Conservation (phyloP, 2,888 invertebrate species). For the Lasioglossum calceatum region DNA sequence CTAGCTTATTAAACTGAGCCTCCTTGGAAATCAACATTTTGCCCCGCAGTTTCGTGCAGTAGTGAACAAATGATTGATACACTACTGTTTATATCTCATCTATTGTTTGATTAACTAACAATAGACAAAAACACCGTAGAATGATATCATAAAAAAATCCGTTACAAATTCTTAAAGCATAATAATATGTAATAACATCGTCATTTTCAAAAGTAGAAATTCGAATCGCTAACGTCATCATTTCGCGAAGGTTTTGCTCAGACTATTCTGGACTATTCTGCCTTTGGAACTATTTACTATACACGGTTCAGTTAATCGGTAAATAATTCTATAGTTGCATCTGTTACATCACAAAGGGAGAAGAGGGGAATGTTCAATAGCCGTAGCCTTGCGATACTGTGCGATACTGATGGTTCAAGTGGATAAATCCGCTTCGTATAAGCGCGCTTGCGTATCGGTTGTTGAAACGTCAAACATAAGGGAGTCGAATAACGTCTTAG, state of each 20-base stretch:
- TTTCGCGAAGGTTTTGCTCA: background rate
- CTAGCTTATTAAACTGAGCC: background rate
- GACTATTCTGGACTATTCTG: background rate
- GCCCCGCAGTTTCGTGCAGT: background rate
- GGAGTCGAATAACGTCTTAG: conserved; percentile 36
- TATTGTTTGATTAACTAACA: background rate
- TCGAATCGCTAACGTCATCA: background rate
- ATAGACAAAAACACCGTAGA: background rate
- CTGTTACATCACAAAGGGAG: background rate
- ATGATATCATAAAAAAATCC: no score
- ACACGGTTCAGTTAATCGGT: background rate
- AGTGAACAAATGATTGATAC: background rate
- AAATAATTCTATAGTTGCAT: background rate
- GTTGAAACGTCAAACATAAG: conserved; percentile 46
- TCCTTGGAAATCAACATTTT: background rate
- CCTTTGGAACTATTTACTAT: background rate
- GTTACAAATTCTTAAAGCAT: no score
- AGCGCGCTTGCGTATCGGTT: conserved; percentile 47
- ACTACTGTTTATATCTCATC: background rate
- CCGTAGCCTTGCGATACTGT: background rate
- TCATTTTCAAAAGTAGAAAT: background rate
- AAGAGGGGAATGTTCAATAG: background rate
- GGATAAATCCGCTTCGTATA: background rate
- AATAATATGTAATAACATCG: background rate
- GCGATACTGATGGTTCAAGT: conserved; percentile 3